Evolutionary conservation across 2,888 invertebrate genomes (phyloP).

Genomic region (Blomia tropicalis): DNA sequence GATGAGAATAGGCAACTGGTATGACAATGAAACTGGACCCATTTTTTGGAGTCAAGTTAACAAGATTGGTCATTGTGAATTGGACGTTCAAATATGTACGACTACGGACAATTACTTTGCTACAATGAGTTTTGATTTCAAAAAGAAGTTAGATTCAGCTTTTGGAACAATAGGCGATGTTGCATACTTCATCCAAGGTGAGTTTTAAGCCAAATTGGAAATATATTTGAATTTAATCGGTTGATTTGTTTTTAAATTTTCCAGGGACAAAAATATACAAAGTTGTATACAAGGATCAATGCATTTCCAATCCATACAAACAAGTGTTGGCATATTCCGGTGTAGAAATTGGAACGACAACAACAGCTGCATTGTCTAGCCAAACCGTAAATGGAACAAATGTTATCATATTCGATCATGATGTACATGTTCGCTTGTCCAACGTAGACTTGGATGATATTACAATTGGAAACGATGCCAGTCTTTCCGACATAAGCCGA

Average conservation of each 20-base stretch:
- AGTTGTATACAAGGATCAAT: constrained; percentile 18
- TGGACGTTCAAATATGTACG: constrained; percentile 16
- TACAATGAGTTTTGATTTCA: constrained; percentile 21
- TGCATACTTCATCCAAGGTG: constrained; percentile 24
- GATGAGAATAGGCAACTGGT: constrained; percentile 9
- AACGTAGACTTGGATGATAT: not conserved
- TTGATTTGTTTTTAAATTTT: not conserved
- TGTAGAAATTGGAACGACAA: not conserved
- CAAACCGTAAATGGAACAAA: not conserved
- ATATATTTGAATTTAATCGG: not conserved
- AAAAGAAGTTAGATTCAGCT: constrained; percentile 16
- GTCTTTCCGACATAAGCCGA: not conserved
- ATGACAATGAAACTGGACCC: constrained; percentile 9
- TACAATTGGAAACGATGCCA: not conserved
- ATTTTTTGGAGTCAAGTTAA: constrained; percentile 11
- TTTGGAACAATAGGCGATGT: constrained; percentile 20
- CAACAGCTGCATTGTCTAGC: not conserved
- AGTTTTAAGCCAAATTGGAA: not conserved
- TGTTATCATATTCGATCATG: constrained; percentile 10
- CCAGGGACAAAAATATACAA: constrained; percentile 12
- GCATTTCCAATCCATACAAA: constrained; percentile 16
- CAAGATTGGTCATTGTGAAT: constrained; percentile 18
- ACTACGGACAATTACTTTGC: constrained; percentile 22
- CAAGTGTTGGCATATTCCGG: constrained; percentile 19
- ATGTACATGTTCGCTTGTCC: not conserved